These are phyloP conservation scores for Nudaria mundana DNA, from an alignment of 2,888 invertebrate species.

Conservation along the genomic window DNA sequence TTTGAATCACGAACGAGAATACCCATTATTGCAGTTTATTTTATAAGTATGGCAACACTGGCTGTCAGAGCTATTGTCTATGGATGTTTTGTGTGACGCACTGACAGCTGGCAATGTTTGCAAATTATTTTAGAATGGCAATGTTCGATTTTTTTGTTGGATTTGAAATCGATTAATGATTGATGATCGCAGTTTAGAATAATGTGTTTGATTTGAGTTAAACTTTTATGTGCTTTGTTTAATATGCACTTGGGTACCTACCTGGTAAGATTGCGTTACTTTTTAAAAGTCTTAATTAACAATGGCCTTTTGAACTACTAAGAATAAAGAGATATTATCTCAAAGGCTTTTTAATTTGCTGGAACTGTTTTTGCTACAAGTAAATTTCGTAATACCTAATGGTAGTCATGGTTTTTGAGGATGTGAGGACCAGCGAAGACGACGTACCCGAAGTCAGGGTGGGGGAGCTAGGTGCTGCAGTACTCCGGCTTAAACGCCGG, in stretches of 20 bases:
- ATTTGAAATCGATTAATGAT: constrained; percentile 12
- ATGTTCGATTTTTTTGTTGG: constrained; percentile 15
- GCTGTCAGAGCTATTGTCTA: constrained; percentile 43
- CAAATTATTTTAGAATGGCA: constrained; percentile 30
- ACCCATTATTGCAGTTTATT: constrained; percentile 41
- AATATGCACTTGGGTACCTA: not conserved
- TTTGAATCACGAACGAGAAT: constrained; percentile 47
- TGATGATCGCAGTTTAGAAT: constrained; percentile 13
- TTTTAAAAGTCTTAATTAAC: constrained; percentile 1
- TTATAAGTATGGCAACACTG: constrained; percentile 50
- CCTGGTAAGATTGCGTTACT: not conserved
- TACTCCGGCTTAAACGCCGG: too few species aligned
- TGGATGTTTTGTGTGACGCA: constrained; percentile 38
- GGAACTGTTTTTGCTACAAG: too few species aligned
- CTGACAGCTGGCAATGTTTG: constrained; percentile 38
- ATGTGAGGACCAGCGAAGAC: too few species aligned
- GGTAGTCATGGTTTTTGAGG: too few species aligned
- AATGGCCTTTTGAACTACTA: not conserved
- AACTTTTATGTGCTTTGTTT: constrained; percentile 3
- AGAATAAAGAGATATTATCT: too few species aligned
- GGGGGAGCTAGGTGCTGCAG: too few species aligned
- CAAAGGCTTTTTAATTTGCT: too few species aligned
- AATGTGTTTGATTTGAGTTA: constrained; percentile 15
- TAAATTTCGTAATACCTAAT: too few species aligned
- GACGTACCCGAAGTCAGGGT: too few species aligned